phyloP scores from a whole-genome alignment of 1,140 invertebrate genomes.

The Microplitis demolitor region DNA sequence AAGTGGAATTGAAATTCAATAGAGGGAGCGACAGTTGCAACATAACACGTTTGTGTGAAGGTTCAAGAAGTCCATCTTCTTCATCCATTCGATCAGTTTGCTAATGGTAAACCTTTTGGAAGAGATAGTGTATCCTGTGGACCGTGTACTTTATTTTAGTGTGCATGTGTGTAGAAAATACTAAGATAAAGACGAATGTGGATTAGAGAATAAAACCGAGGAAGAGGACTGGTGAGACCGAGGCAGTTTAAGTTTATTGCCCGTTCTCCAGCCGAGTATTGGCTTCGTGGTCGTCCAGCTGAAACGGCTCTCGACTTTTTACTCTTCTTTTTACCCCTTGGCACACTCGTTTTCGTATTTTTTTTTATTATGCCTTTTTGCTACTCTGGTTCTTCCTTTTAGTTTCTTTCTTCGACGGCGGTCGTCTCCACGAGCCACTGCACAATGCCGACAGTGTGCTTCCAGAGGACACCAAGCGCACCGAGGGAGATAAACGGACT shows the following conservation, averaged over 20 bases:
- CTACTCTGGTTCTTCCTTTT: too few species aligned
- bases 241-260: constrained; percentile 42
- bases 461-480: not conserved
- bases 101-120: constrained; percentile 2
- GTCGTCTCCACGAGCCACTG: constrained; percentile 3
- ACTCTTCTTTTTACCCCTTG: not conserved
- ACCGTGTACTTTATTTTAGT: not conserved
- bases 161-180: not conserved
- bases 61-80: constrained; percentile 1
- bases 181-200: constrained; percentile 22
- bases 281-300: constrained; percentile 41
- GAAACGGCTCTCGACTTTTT: constrained; percentile 31
- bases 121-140: not conserved
- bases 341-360: not conserved
- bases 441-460: not conserved
- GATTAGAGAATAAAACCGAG: constrained; percentile 17
- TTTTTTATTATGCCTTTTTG: too few species aligned
- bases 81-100: not conserved
- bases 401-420: not conserved
- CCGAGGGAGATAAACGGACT: not conserved
- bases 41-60: constrained; percentile 28
- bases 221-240: not conserved
- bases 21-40: constrained; percentile 21
- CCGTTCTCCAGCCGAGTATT: constrained; percentile 34
- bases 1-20: constrained; percentile 49